Percentiles rank a stretch among this genome's conserved stretches.
These are phyloP conservation scores for Parotocinclus haroldoi DNA, from an alignment of 2,797 vertebrate genomes.

Conservation along the genomic window DNA sequence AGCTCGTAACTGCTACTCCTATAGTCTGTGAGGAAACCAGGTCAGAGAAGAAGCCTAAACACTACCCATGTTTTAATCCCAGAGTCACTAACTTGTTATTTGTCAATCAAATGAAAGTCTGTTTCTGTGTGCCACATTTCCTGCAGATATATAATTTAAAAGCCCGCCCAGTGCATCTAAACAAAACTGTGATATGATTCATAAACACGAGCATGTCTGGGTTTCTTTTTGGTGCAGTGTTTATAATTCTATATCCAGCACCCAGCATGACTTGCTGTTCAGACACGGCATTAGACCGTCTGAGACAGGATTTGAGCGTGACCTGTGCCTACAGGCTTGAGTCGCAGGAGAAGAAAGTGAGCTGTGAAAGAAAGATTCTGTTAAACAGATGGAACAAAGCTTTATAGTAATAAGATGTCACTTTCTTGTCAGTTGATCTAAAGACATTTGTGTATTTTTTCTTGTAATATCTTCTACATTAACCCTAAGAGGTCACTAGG, in stretches of 20 bases:
- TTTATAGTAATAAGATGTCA: too few relatives aligned
- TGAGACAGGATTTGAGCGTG: constrained; percentile 33
- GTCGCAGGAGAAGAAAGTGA: constrained; percentile 19
- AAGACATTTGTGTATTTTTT: too few relatives aligned
- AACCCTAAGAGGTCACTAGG: too few relatives aligned
- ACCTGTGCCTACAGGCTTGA: constrained; percentile 30
- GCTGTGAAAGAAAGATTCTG: constrained; percentile 2
- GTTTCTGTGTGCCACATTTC: neutral
- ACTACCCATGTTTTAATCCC: constrained; percentile 18
- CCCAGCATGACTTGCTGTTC: constrained; percentile 30
- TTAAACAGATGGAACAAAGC: neutral
- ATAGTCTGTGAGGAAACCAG: constrained; percentile 20
- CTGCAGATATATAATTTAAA: neutral
- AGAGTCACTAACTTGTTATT: constrained; percentile 45
- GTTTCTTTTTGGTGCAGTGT: constrained; percentile 7
- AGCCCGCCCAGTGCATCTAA: neutral
- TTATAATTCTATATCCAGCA: constrained; percentile 14
- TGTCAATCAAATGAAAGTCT: constrained; percentile 35
- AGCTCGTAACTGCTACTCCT: constrained; percentile 41
- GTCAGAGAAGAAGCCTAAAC: constrained; percentile 40
- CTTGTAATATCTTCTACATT: too few relatives aligned
- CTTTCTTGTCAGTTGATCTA: too few relatives aligned
- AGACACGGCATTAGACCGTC: constrained; percentile 27
- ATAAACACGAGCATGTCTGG: neutral
- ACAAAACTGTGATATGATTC: neutral